Evolutionary conservation across 1,140 invertebrate species (phyloP).

Genomic region (Frieseomelitta varia): DNA sequence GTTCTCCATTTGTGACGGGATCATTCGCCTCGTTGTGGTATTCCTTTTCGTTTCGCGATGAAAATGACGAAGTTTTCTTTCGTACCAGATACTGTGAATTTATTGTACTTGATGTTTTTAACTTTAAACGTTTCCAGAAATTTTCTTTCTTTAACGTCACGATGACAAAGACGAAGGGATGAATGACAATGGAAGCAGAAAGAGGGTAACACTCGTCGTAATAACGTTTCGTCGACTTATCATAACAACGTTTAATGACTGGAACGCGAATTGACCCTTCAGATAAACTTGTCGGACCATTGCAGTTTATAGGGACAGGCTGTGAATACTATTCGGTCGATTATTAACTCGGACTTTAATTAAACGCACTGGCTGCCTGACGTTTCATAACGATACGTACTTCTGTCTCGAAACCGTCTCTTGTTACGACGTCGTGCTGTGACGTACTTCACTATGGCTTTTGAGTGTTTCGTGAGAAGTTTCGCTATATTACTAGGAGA

Average conservation of each 20-base stretch:
- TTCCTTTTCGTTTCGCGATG: neutral
- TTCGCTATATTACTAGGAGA: neutral
- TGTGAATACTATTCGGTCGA: slow-evolving; percentile 41
- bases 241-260: slow-evolving; percentile 43
- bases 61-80: too few species aligned
- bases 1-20: neutral
- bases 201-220: neutral
- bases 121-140: too few species aligned
- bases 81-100: too few species aligned
- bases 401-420: neutral
- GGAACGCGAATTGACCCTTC: slow-evolving; percentile 25
- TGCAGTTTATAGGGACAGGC: slow-evolving; percentile 52
- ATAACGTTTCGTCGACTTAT: neutral
- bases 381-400: slow-evolving; percentile 20
- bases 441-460: neutral
- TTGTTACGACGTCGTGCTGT: neutral
- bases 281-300: slow-evolving; percentile 16
- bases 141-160: too few species aligned
- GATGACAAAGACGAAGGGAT: too few species aligned
- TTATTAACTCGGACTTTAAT: slow-evolving; percentile 59
- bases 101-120: too few species aligned
- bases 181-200: neutral
- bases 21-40: neutral
- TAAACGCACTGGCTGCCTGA: slow-evolving; percentile 45
- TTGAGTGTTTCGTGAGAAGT: neutral